Evolutionary conservation across 2,888 invertebrate species (phyloP), one percentile per base, ranked within the genome.

Genomic region (Andrena minutula): DNA sequence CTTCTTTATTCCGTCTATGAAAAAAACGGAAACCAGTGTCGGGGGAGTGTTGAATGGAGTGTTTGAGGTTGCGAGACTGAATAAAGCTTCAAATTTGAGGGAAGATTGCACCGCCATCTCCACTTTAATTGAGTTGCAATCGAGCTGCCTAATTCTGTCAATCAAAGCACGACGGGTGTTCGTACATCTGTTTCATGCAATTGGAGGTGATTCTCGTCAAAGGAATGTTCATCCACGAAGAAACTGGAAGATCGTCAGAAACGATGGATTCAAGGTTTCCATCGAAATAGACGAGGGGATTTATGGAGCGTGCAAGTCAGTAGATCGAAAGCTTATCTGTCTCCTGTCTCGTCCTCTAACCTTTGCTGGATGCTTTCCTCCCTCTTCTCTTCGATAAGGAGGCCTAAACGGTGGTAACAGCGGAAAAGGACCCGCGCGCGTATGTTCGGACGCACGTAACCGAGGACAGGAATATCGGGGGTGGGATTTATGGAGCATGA

Each of bases 401-500:
- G 68, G 82, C 64, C 56, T 76, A 66, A 81, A 75, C 70, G 79
- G 79, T 71, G 73, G 85, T 82, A 85, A 85, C 74, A 75, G 61
- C 78, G 86, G 84, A 79, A 83, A 86, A 78, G 77, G 75, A 84
- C 70, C 72, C 70, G 64, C 65, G 64, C 68, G 79, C 80, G 64
- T 78, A 80, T 58, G 79, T 74, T 74, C 78, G 65, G 76, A 58
- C 64, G 72, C 76, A 75, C 63, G 70, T 76, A 81, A 74, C 71
- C 86, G 80, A 61, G 73, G 79, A 84, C 73, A 71, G 79, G 64
- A 75, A 82, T 88, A 83, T 86, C 83, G 83, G 86, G 89, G 88
- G 89, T 90, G 83, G 87, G 84, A 90, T 90, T 90, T 89, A 90
- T 90, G 90, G 87, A 83, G 89, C 90, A 86, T 89, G 89, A 89